phyloP scores from a whole-genome alignment of 2,113 vertebrate species.

The Hemiscyllium ocellatum region DNA sequence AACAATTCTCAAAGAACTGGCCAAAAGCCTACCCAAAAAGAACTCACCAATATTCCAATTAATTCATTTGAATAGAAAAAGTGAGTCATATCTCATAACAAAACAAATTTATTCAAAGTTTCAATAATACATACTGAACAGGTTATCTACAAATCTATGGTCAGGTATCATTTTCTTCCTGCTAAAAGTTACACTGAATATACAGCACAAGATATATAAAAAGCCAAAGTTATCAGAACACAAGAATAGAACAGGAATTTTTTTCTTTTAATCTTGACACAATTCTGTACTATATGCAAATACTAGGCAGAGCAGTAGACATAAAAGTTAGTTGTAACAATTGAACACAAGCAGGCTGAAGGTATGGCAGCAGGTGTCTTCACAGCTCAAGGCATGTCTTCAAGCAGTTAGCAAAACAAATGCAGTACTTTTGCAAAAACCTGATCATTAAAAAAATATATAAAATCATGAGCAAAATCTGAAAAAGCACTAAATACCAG shows the following conservation, averaged over 20 bases:
- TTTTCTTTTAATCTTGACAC: conserved; percentile 5
- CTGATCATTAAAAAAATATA: conserved; percentile 3
- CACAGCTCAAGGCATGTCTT: background rate
- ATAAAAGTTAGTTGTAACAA: conserved; percentile 17
- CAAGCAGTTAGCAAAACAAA: background rate
- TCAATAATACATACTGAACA: conserved; percentile 38
- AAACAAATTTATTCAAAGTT: conserved; percentile 38
- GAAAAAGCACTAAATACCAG: background rate
- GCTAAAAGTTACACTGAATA: conserved; percentile 37
- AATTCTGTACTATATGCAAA: conserved; percentile 33
- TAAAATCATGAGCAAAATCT: background rate
- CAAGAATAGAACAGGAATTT: conserved; percentile 16
- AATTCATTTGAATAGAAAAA: background rate
- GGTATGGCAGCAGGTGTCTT: conserved; percentile 13
- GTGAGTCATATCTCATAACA: conserved; percentile 15
- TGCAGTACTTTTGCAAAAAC: background rate
- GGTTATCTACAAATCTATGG: conserved; percentile 38
- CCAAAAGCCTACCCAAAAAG: background rate
- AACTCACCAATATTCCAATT: background rate
- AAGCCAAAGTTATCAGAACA: conserved; percentile 21
- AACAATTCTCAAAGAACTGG: background rate
- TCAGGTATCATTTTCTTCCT: conserved; percentile 37
- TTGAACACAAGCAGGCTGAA: conserved; percentile 29
- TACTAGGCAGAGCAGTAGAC: conserved; percentile 34
- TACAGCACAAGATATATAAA: conserved; percentile 37